These are phyloP conservation scores for Phanerotoma sp. DNA, from an alignment of 2,888 invertebrate genomes.

Conservation along the genomic window DNA sequence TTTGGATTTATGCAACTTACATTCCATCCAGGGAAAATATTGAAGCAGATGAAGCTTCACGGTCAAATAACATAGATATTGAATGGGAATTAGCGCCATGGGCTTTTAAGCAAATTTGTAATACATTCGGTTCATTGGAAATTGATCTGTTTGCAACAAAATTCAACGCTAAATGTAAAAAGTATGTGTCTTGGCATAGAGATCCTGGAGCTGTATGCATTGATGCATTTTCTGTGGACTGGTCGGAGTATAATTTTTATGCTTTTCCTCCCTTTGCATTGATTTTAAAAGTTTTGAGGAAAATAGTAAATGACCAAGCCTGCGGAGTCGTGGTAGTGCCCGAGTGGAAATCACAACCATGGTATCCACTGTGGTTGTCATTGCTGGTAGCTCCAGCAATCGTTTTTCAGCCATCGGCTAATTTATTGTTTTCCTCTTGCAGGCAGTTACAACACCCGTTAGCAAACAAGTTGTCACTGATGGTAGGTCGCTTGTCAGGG, in stretches of 20 bases:
- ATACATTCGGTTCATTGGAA: neutral
- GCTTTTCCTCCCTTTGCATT: too few species aligned
- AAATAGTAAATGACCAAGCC: neutral
- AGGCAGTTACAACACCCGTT: conserved; percentile 15
- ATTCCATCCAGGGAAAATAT: conserved; percentile 16
- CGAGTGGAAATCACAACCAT: conserved; percentile 18
- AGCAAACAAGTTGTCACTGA: conserved; percentile 19
- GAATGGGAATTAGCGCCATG: conserved; percentile 1
- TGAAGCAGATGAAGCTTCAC: conserved; percentile 14
- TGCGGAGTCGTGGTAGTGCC: conserved; percentile 23
- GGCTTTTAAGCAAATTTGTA: neutral
- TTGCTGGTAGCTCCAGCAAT: conserved; percentile 11
- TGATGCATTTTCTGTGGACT: conserved; percentile 4
- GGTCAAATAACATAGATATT: conserved; percentile 8
- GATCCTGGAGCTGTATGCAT: neutral
- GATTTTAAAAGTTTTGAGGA: too few species aligned
- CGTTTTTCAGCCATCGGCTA: conserved; percentile 11
- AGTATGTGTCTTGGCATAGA: neutral
- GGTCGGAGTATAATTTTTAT: too few species aligned
- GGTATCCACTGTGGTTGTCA: conserved; percentile 22
- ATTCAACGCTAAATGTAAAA: neutral
- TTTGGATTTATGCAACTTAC: conserved; percentile 18
- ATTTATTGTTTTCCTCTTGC: conserved; percentile 15
- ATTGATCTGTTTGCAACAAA: neutral
- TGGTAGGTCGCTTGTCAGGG: conserved; percentile 17